Evolutionary conservation across 2,113 vertebrate genomes (phyloP).

Genomic region (Carettochelys insculpta): DNA sequence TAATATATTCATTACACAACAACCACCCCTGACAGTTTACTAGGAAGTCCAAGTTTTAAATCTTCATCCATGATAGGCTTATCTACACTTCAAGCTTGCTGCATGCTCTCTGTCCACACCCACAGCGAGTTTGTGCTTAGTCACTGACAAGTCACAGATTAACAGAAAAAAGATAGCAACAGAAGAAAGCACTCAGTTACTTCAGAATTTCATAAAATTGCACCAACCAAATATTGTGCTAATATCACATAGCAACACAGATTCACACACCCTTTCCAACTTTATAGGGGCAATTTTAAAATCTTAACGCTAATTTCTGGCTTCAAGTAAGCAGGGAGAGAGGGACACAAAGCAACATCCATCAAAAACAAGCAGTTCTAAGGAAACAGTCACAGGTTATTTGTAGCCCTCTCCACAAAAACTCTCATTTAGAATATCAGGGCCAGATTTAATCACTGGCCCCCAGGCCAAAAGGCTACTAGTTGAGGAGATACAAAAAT

Average conservation of each 20-base stretch:
- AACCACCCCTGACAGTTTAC: background rate
- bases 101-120: background rate
- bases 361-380: background rate
- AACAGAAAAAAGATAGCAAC: background rate
- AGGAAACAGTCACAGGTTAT: background rate
- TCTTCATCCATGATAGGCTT: background rate
- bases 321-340: background rate
- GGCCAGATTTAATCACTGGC: background rate
- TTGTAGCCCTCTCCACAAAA: background rate
- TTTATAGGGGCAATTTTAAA: background rate
- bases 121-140: background rate
- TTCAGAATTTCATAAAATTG: background rate
- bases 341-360: background rate
- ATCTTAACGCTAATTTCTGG: background rate
- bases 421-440: background rate
- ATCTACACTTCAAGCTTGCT: background rate
- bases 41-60: background rate
- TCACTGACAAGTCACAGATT: background rate
- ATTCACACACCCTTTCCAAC: background rate
- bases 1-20: rapidly evolving
- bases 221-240: background rate
- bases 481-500: background rate
- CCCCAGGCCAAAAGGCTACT: background rate
- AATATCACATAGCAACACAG: background rate
- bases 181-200: background rate